Evolutionary conservation across 2,113 vertebrate species (phyloP), one percentile per base, ranked within the genome.

Genomic region (Pomatorhinus ruficollis): DNA sequence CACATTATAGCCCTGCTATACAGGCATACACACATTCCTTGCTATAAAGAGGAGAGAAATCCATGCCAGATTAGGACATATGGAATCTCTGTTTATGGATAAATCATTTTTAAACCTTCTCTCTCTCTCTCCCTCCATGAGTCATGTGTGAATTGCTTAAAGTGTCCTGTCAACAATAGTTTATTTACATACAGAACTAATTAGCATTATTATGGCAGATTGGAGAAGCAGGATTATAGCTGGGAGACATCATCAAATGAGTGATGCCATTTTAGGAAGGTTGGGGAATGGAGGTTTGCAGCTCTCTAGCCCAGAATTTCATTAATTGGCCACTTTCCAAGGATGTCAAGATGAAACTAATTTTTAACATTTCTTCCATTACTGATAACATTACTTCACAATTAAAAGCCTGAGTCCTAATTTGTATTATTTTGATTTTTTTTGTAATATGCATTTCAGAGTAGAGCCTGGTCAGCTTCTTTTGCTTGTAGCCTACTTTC

Each of bases 111-210:
- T 79, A 94, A 97, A 94, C 60, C 77, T 30, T 24, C 59, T 56
- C 54, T 63, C 63, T 57, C 68, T 50, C 45, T 39, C 81, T 1
- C 37, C 30, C 87, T 87, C 65, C 84, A 64, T 81, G 95, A 89
- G 78, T 95, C 93, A 93, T 74, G 77, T 50, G 64, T 56, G 81
- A 94, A 72, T 82, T 77, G 81, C 90, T 88, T 79, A 95, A 97
- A 97, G 83, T 94, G 77, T 94, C 92, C 77, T 96, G 97, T 97
- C 93, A 91, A 79, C 80, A 93, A 90, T 79, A 93, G 95, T 97
- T 98, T 97, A 96, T 94, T 95, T 96, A 94, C 95, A 97, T 90
- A 92, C 86, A 96, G 93, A 97, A 97, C 95, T 94, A 97, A 91
- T 93, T 94, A 91, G 68, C 90, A 93, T 93, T 74, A 93, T 81